phyloP scores from a whole-genome alignment of 2,888 invertebrate species.

The Eledone cirrhosa region DNA sequence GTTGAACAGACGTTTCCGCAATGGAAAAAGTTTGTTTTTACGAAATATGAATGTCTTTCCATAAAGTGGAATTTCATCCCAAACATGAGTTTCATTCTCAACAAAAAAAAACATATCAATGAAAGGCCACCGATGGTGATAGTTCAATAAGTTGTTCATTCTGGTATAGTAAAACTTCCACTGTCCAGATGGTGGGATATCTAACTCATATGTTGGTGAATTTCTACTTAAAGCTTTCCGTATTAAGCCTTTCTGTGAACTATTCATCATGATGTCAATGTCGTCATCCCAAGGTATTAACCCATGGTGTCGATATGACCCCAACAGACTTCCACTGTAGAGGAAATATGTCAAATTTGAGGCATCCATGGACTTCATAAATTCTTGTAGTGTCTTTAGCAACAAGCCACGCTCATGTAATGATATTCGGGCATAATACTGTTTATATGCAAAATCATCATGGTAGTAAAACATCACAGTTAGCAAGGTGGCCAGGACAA shows the following conservation, averaged over 20 bases:
- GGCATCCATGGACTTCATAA: slow-evolving; percentile 9
- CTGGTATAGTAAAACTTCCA: slow-evolving; percentile 44
- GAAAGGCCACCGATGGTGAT: slow-evolving; percentile 50
- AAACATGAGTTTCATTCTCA: slow-evolving; percentile 49
- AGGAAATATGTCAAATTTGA: slow-evolving; percentile 35
- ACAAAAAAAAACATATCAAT: slow-evolving; percentile 54
- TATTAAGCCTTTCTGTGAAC: slow-evolving; percentile 25
- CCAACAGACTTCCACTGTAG: slow-evolving; percentile 36
- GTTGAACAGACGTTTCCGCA: slow-evolving; percentile 38
- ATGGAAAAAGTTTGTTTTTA: slow-evolving; percentile 36
- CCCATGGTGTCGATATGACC: slow-evolving; percentile 37
- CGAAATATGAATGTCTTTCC: slow-evolving; percentile 32
- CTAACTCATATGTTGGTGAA: not conserved
- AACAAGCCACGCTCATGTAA: not conserved
- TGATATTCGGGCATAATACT: not conserved
- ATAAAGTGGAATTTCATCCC: slow-evolving; percentile 35
- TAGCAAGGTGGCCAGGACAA: not conserved
- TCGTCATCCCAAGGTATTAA: slow-evolving; percentile 41
- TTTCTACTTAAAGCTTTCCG: slow-evolving; percentile 12
- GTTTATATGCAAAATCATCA: not conserved
- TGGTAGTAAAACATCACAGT: not conserved
- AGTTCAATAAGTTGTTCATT: slow-evolving; percentile 36
- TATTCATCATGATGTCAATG: slow-evolving; percentile 36
- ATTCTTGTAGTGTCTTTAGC: not conserved
- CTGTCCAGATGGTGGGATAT: not conserved